Percentiles rank a stretch among this genome's conserved stretches.
Evolutionary conservation across 1,140 invertebrate species (phyloP).

Genomic region (Tyrophagus putrescentiae): DNA sequence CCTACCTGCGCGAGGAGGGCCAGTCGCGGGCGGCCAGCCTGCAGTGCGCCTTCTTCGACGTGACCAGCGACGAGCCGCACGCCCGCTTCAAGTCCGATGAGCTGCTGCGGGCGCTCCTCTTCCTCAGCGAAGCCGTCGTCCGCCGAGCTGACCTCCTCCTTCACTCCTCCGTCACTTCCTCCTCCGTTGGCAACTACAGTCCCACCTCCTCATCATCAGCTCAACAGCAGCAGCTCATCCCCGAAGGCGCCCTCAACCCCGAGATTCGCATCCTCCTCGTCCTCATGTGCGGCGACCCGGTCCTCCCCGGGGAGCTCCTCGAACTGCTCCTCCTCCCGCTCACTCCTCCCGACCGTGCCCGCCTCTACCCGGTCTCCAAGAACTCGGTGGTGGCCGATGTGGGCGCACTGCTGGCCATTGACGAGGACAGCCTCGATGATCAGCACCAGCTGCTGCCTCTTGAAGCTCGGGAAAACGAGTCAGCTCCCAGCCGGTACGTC

Average conservation of each 20-base stretch:
- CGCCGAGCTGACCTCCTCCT: slow-evolving; percentile 51
- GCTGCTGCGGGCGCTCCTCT: slow-evolving; percentile 55
- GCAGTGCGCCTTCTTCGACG: slow-evolving; percentile 72
- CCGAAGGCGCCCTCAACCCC: slow-evolving; percentile 57
- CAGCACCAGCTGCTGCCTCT: not conserved
- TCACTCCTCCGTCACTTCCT: slow-evolving; percentile 46
- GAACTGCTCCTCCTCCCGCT: slow-evolving; percentile 46
- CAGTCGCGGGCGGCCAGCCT: slow-evolving; percentile 72
- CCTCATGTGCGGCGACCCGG: slow-evolving; percentile 91
- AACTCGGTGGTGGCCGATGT: slow-evolving; percentile 77
- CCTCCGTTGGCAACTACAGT: slow-evolving; percentile 45
- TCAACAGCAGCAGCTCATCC: slow-evolving; percentile 39
- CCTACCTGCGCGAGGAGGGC: slow-evolving; percentile 68
- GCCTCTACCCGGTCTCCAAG: slow-evolving; percentile 61
- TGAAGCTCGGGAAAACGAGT: not conserved
- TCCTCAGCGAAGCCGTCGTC: slow-evolving; percentile 56
- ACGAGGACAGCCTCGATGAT: not conserved
- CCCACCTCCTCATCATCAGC: slow-evolving; percentile 36
- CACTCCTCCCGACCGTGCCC: slow-evolving; percentile 70
- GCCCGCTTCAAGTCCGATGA: slow-evolving; percentile 41
- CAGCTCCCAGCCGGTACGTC: slow-evolving; percentile 52
- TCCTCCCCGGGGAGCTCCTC: slow-evolving; percentile 56
- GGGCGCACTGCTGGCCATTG: not conserved
- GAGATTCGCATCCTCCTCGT: slow-evolving; percentile 75
- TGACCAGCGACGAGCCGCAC: slow-evolving; percentile 45